phyloP scores from a whole-genome alignment of 1,140 invertebrate genomes.

The Leguminivora glycinivorella region DNA sequence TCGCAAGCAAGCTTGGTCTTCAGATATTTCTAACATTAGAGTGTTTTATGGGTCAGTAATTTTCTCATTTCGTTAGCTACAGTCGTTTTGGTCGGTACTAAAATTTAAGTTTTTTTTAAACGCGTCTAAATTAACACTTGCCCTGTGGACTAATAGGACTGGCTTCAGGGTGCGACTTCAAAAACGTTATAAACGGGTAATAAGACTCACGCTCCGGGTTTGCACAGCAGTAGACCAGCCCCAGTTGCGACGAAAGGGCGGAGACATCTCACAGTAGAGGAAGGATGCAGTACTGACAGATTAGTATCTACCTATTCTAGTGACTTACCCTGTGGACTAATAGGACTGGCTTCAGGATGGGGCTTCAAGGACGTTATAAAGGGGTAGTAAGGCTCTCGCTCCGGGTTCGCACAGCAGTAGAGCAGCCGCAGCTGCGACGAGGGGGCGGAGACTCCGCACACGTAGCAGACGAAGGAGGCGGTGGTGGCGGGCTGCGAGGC shows the following conservation, averaged over 20 bases:
- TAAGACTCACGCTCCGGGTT: conserved; percentile 92
- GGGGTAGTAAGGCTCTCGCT: conserved; percentile 92
- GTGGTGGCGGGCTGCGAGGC: conserved; percentile 71
- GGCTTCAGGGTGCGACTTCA: conserved; percentile 89
- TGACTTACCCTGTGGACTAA: conserved; percentile 78
- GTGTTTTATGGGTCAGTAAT: neutral
- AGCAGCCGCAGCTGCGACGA: conserved; percentile 87
- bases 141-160: conserved; percentile 84
- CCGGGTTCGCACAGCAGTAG: conserved; percentile 91
- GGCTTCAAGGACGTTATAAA: conserved; percentile 89
- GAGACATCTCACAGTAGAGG: conserved; percentile 91
- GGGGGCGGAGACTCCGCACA: conserved; percentile 89
- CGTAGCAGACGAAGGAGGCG: conserved; percentile 92
- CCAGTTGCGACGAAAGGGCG: conserved; percentile 86
- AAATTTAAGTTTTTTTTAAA: too few relatives aligned
- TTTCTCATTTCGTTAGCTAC: too few relatives aligned
- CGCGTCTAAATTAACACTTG: too few relatives aligned
- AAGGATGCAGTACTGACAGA: conserved; percentile 82
- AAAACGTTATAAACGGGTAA: conserved; percentile 90
- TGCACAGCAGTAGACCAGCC: conserved; percentile 90
- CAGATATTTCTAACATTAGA: too few relatives aligned
- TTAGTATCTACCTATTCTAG: conserved; percentile 64
- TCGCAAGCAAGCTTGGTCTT: too few relatives aligned
- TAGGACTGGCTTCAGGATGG: conserved; percentile 89
- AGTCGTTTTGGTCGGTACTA: too few relatives aligned